These are phyloP conservation scores for Drosophila quadrilineata DNA, from an alignment of 1,140 invertebrate species.

Conservation along the genomic window DNA sequence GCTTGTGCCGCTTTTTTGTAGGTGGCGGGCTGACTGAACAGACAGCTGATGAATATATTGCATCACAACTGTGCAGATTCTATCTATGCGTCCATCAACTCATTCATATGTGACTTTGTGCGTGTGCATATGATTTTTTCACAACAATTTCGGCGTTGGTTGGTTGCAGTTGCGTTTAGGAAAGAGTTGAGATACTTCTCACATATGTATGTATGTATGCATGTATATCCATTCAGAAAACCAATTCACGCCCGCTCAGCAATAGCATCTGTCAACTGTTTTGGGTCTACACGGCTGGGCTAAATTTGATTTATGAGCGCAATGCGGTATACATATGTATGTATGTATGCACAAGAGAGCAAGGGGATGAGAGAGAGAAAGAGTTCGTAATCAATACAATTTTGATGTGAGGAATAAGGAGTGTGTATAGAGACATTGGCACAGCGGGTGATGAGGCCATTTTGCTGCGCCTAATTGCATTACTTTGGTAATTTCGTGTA, in stretches of 20 bases:
- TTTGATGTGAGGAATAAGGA: no score
- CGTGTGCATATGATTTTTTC: conserved; percentile 11
- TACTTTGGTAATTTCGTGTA: conserved; percentile 36
- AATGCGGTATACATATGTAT: no score
- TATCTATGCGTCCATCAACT: no score
- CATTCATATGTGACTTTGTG: neutral
- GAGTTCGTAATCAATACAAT: no score
- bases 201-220: no score
- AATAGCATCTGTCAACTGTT: conserved; percentile 47
- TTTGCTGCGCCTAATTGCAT: conserved; percentile 40
- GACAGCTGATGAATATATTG: conserved; percentile 14
- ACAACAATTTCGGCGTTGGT: conserved; percentile 40
- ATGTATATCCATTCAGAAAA: no score
- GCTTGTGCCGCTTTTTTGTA: neutral
- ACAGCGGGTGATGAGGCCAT: conserved; percentile 19
- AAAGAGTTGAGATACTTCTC: no score
- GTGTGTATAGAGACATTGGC: no score
- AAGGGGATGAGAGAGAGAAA: conserved; percentile 19
- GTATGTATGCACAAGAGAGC: conserved; percentile 25
- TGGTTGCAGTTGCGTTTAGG: conserved; percentile 45
- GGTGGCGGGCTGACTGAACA: conserved; percentile 8
- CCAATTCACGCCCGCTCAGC: conserved; percentile 26
- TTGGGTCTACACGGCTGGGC: conserved; percentile 34
- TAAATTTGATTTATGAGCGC: conserved; percentile 54
- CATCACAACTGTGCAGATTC: neutral